These are phyloP conservation scores for Xerus rutilus DNA, from an alignment of 2,797 vertebrate genomes.

Conservation along the genomic window DNA sequence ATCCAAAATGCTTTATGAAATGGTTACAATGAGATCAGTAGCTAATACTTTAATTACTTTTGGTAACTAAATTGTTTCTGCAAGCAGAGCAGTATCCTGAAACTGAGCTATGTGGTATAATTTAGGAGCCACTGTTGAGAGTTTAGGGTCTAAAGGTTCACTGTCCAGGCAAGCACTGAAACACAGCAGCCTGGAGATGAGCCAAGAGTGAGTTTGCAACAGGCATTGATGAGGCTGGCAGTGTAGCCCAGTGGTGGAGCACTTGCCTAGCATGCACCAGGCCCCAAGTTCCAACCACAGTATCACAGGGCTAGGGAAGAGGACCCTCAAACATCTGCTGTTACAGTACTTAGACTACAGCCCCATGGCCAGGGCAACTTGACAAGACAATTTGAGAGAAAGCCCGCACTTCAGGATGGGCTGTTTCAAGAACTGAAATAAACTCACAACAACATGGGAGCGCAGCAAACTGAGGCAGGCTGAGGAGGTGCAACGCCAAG, in stretches of 20 bases:
- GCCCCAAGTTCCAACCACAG: not conserved
- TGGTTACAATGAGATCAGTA: not conserved
- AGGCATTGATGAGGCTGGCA: not conserved
- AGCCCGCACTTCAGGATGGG: not conserved
- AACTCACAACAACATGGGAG: not conserved
- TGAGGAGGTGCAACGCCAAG: not conserved
- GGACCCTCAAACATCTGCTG: not conserved
- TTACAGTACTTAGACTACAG: not conserved
- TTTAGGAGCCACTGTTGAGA: not conserved
- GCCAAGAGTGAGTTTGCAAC: not conserved
- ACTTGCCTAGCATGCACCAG: not conserved
- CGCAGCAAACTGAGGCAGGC: not conserved
- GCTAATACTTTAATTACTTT: not conserved
- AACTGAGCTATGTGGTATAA: not conserved
- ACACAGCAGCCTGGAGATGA: not conserved
- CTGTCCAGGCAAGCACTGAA: not conserved
- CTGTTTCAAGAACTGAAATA: not conserved
- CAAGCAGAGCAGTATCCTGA: not conserved
- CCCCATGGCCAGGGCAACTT: not conserved
- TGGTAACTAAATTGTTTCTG: constrained; percentile 1
- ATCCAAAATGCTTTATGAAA: not conserved
- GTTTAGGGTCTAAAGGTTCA: not conserved
- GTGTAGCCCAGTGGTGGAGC: not conserved
- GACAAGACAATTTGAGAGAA: not conserved
- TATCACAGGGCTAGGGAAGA: too few relatives aligned